phyloP scores from a whole-genome alignment of 2,888 invertebrate species.

The Eudemis profundana region DNA sequence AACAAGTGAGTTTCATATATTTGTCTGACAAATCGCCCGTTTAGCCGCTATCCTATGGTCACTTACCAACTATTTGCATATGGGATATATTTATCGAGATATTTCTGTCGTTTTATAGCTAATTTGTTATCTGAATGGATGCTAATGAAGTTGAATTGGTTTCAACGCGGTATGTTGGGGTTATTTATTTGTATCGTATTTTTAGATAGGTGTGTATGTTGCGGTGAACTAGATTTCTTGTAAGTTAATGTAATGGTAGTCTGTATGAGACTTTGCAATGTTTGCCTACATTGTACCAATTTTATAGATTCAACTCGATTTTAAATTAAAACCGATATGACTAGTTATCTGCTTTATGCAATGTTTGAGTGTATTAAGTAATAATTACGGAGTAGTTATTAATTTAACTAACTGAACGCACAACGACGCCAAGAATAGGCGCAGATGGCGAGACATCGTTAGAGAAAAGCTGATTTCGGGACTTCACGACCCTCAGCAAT shows the following conservation, averaged over 20 bases:
- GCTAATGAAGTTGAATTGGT: constrained; percentile 41
- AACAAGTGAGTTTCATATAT: constrained; percentile 74
- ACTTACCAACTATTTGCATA: constrained; percentile 65
- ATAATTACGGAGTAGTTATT: too few species aligned
- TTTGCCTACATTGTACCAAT: constrained; percentile 10
- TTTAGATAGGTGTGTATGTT: constrained; percentile 25
- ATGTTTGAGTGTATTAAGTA: too few species aligned
- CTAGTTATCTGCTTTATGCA: not conserved
- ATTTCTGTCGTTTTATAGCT: constrained; percentile 48
- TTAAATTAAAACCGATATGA: not conserved
- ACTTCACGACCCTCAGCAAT: too few species aligned
- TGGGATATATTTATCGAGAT: constrained; percentile 63
- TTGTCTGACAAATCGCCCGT: constrained; percentile 75
- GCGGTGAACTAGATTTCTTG: constrained; percentile 18
- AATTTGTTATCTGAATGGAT: constrained; percentile 40
- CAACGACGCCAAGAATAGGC: too few species aligned
- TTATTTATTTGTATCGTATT: constrained; percentile 32
- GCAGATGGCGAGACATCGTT: too few species aligned
- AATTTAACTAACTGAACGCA: too few species aligned
- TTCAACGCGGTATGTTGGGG: constrained; percentile 34
- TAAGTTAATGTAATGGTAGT: constrained; percentile 21
- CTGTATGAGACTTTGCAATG: constrained; percentile 12
- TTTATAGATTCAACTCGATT: not conserved
- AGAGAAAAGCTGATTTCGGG: too few species aligned
- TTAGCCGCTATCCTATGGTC: constrained; percentile 60